Evolutionary conservation across 1,140 invertebrate genomes (phyloP).

Genomic region (Heterodera carotae): DNA sequence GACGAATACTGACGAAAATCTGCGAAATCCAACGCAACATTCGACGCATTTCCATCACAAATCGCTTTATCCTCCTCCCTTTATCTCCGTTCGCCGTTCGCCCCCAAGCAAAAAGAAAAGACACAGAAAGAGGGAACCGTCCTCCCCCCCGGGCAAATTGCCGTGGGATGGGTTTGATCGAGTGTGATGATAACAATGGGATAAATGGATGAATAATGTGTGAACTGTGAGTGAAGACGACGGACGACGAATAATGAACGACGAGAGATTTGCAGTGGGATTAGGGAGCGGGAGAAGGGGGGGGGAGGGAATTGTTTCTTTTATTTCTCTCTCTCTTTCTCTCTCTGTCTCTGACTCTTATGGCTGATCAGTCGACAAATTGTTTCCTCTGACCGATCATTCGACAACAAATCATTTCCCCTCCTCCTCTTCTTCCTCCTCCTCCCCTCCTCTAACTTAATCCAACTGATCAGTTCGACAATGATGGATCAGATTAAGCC

Average conservation of each 20-base stretch:
- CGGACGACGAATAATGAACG: too few relatives aligned
- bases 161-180: neutral
- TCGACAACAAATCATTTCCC: neutral
- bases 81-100: neutral
- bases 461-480: neutral
- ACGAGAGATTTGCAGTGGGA: too few relatives aligned
- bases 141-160: neutral
- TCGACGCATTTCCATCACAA: neutral
- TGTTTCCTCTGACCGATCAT: neutral
- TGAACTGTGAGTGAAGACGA: neutral
- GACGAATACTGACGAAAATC: neutral
- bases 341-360: too few relatives aligned
- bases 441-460: too few relatives aligned
- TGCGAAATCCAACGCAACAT: slow-evolving; percentile 5
- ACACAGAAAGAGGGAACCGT: neutral
- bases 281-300: neutral
- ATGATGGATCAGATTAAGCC: neutral
- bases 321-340: neutral
- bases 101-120: neutral
- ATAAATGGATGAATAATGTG: neutral
- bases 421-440: neutral
- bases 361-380: neutral
- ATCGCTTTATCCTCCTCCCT: neutral
- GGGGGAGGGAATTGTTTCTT: neutral
- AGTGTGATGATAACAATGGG: neutral